Percentiles rank a stretch among this genome's conserved stretches.
These are phyloP conservation scores for Cassiopea andromeda DNA, from an alignment of 30 jellyfish, hydroid and myxozoan species.

Conservation along the genomic window DNA sequence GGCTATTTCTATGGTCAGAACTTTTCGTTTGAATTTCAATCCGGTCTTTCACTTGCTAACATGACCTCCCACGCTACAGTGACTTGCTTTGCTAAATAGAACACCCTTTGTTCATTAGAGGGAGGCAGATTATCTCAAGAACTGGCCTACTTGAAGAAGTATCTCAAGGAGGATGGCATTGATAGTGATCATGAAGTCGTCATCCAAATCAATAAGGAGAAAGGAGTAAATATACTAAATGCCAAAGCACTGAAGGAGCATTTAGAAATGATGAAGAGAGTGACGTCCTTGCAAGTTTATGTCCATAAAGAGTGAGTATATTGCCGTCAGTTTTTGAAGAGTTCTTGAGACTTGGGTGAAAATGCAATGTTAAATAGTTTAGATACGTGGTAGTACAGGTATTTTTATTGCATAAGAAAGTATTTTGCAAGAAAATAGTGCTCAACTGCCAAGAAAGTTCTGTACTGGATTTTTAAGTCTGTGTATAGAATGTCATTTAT, in stretches of 20 bases:
- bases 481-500: too few species aligned
- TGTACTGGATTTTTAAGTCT: too few species aligned
- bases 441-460: too few species aligned
- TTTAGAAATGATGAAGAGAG: conserved; percentile 81
- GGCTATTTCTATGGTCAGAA: too few species aligned
- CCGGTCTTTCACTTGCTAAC: too few species aligned
- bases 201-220: conserved; percentile 73
- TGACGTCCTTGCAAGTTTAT: conserved; percentile 55
- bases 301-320: conserved; percentile 72
- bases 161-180: conserved; percentile 50
- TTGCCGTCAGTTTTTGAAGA: background rate
- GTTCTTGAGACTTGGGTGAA: background rate
- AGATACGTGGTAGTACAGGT: background rate
- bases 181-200: conserved; percentile 70
- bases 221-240: conserved; percentile 59
- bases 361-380: background rate
- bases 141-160: conserved; percentile 55
- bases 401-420: too few species aligned
- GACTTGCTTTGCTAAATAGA: too few species aligned
- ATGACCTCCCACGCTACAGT: too few species aligned
- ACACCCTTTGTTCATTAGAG: conserved; percentile 1
- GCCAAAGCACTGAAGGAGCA: conserved; percentile 74
- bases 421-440: too few species aligned
- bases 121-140: conserved; percentile 89
- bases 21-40: too few species aligned